These are phyloP conservation scores for Caenorhabditis brenneri DNA, from an alignment of 1,140 invertebrate species.

Conservation along the genomic window DNA sequence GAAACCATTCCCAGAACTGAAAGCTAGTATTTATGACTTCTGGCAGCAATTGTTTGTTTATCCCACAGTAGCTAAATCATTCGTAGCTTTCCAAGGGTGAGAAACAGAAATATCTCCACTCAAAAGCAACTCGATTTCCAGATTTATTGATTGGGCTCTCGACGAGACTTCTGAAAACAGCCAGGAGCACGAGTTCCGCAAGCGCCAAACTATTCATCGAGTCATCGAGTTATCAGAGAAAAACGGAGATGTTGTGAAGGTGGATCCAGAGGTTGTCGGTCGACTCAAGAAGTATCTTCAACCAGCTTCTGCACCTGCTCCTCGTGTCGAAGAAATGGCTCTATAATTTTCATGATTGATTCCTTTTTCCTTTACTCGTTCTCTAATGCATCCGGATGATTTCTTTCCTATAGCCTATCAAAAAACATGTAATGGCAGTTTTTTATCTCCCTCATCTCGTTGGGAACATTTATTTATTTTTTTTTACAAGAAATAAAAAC, in stretches of 20 bases:
- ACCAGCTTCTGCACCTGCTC: neutral
- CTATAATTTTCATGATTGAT: neutral
- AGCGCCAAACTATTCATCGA: neutral
- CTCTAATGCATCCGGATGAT: no score
- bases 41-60: conserved; percentile 2
- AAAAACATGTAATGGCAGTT: no score
- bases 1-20: conserved; percentile 10
- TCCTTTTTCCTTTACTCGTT: neutral
- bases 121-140: neutral
- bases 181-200: neutral
- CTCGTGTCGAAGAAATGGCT: conserved; percentile 30
- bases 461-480: no score
- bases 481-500: no score
- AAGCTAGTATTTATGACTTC: conserved; percentile 1
- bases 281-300: neutral
- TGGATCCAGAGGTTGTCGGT: neutral
- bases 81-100: neutral
- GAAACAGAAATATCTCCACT: neutral
- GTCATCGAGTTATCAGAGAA: neutral
- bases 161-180: neutral
- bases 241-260: neutral
- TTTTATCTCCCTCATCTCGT: no score
- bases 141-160: conserved; percentile 1
- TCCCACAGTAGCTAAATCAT: neutral
- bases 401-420: no score